These are phyloP conservation scores for Mactromeris polynyma DNA, from an alignment of 2,888 invertebrate species.

Conservation along the genomic window DNA sequence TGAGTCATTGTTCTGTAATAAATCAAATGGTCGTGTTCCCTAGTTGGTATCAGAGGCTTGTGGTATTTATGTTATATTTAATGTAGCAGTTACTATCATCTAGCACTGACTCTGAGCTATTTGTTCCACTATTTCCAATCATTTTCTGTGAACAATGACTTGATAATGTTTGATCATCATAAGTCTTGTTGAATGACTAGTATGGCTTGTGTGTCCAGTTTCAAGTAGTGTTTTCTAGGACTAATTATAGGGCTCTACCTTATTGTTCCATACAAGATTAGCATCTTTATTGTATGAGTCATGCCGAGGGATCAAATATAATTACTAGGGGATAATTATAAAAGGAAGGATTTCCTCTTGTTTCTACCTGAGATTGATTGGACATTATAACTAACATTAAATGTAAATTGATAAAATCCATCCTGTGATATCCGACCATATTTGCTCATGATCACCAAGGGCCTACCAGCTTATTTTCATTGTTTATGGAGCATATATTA, in stretches of 20 bases:
- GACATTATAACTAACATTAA: background rate
- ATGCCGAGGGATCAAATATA: background rate
- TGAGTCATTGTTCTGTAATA: conserved; percentile 9
- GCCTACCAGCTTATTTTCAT: background rate
- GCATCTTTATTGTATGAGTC: background rate
- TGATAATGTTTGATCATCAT: conserved; percentile 32
- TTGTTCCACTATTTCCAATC: background rate
- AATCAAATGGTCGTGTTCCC: background rate
- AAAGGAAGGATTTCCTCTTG: background rate
- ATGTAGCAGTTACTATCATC: background rate
- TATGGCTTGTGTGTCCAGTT: background rate
- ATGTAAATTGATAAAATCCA: conserved; percentile 16
- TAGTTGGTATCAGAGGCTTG: background rate
- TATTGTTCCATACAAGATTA: conserved; percentile 4
- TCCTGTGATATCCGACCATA: background rate
- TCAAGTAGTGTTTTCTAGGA: background rate
- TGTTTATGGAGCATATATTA: background rate
- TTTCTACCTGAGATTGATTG: conserved; percentile 9
- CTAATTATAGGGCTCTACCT: background rate
- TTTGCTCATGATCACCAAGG: background rate
- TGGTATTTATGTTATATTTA: background rate
- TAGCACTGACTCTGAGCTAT: background rate
- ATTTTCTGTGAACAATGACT: conserved; percentile 19
- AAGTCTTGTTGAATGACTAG: background rate
- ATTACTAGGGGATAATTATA: conserved; percentile 2